Base-by-base conservation (phyloP, 2,888 invertebrate genomes). In the Cordilura impudica region DNA sequence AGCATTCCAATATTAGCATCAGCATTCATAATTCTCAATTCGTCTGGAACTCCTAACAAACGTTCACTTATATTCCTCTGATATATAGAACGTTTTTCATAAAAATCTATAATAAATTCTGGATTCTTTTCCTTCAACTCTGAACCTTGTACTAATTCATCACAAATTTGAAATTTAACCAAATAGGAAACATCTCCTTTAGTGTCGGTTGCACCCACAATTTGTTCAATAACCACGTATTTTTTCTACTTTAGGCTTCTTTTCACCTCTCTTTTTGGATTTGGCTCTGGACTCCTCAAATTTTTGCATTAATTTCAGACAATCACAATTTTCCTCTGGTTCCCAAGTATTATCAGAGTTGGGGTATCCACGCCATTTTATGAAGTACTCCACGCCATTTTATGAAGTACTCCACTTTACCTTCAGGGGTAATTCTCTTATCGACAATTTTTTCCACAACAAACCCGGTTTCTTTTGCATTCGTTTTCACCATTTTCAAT, bases 271-370 rank as follows among this genome's bases (percentile, higher is more conserved):
- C 91, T 91, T 93, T 92, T 86, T 89, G 0, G 87, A 87, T 45
- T 89, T 89, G 8, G 87, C 88, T 1, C 94, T 92, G 0, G 94
- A 94, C 12, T 94, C 94, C 88, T 98, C 97, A 89, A 95, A 97
- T 2, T 95, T 94, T 81, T 94, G 93, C 82, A 97, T 96, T 19
- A 97, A 90, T 81, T 95, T 95, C 0, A 97, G 97, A 88, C 97
- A 98, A 84, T 97, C 97, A 4, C 98, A 91, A 86, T 97, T 97
- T 83, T 96, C 96, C 86, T 96, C 96, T 0, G 98, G 98, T 85
- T 98, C 98, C 98, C 98, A 98, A 0, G 98, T 98, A 85, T 98
- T 98, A 83, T 98, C 97, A 6, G 94, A 94, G 86, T 92, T 94
- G 14, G 93, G 93, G 86, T 96, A 96, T n/a, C n/a, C n/a, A n/a